A percentile compares a stretch with the other conserved stretches of the same genome.
phyloP scores from a whole-genome alignment of 2,797 vertebrate species.

The Sparus aurata region DNA sequence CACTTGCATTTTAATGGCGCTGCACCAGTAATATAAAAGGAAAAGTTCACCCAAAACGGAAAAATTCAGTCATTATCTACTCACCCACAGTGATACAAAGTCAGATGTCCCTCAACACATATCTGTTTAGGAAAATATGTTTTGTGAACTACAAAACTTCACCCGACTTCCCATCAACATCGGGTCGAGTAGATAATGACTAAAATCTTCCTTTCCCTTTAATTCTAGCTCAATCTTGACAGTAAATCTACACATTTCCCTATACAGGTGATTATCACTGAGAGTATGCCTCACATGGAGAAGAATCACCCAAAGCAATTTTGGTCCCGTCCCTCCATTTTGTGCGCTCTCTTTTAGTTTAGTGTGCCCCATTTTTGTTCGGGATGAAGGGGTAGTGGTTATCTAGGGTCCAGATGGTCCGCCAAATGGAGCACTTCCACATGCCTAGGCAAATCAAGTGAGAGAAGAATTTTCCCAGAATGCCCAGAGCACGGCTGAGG shows the following conservation, averaged over 20 bases:
- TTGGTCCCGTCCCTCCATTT: constrained; percentile 25
- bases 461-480: constrained; percentile 21
- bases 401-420: constrained; percentile 41
- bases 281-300: not conserved
- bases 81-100: no score
- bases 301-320: not conserved
- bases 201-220: no score
- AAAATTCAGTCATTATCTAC: no score
- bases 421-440: constrained; percentile 44
- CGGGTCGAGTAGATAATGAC: no score
- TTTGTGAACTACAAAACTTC: no score
- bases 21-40: no score
- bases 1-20: no score
- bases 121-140: no score
- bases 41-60: no score
- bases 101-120: no score
- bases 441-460: constrained; percentile 33
- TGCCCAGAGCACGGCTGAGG: not conserved
- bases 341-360: constrained; percentile 4
- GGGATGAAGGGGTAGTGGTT: constrained; percentile 25
- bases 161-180: no score
- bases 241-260: not conserved
- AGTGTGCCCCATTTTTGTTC: constrained; percentile 35
- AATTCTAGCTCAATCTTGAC: no score
- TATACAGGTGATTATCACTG: not conserved